Evolutionary conservation across 2,113 vertebrate genomes (phyloP), one percentile per base, ranked within the genome.

Genomic region (Trichechus manatus): DNA sequence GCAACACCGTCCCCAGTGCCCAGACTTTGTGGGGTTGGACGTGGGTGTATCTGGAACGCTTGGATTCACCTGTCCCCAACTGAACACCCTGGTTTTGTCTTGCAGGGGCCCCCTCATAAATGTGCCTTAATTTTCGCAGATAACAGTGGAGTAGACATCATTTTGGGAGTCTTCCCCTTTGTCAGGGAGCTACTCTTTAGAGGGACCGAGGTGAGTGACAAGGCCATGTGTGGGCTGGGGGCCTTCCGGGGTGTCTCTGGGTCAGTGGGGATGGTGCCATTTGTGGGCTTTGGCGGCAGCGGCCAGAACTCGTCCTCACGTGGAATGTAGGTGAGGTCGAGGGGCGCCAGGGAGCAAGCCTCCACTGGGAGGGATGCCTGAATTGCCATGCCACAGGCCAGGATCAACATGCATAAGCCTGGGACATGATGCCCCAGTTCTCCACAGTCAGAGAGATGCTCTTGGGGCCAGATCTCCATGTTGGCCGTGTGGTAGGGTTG

Each of bases 101-200:
- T 99, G 85, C 99, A 99, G 99, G 99, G 99, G 97, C 99, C 99
- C 96, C 99, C 99, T 99, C 99, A 99, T 98, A 99, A 99, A 99
- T 99, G 99, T 99, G 99, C 99, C 99, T 99, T 99, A 99, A 99
- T 99, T 99, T 99, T 99, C 99, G 99, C 99, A 99, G 99, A 99
- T 99, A 99, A 99, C 99, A 99, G 99, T 98, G 99, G 99, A 98
- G 99, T 99, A 98, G 99, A 99, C 99, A 99, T 99, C 98, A 99
- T 99, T 99, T 99, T 99, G 98, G 99, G 99, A 97, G 99, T 99
- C 98, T 99, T 99, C 98, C 99, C 99, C 98, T 99, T 99, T 99
- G 99, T 99, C 98, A 99, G 99, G 99, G 99, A 99, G 98, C 99
- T 99, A 94, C 99, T 99, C 97, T 99, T 98, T 98, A 98, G 99